phyloP scores from a whole-genome alignment of 2,888 invertebrate genomes.

The Masnerella sp. region DNA sequence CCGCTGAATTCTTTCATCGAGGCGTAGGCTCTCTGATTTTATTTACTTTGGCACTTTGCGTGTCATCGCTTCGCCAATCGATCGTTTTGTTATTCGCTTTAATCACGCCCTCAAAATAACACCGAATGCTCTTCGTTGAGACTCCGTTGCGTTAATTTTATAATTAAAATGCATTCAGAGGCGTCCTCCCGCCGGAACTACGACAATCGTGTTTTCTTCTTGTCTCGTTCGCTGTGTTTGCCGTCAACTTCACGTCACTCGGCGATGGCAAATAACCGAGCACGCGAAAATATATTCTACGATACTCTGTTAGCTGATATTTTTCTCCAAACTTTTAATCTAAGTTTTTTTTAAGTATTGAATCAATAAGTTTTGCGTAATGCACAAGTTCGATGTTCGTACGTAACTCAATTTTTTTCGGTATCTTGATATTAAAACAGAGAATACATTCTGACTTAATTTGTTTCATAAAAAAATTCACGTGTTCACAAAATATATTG shows the following conservation, averaged over 20 bases:
- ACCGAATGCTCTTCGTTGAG: not conserved
- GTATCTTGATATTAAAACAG: too few species aligned
- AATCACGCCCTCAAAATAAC: constrained; percentile 19
- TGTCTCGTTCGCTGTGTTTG: not conserved
- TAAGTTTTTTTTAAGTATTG: too few species aligned
- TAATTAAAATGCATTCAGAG: constrained; percentile 24
- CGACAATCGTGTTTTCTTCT: constrained; percentile 3
- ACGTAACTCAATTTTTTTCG: too few species aligned
- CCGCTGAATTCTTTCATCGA: constrained; percentile 42
- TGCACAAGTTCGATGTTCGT: too few species aligned
- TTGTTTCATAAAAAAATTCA: too few species aligned
- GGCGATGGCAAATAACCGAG: not conserved
- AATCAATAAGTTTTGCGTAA: too few species aligned
- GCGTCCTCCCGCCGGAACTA: not conserved
- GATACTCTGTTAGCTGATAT: not conserved
- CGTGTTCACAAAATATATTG: too few species aligned
- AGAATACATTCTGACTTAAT: too few species aligned
- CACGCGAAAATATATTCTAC: not conserved
- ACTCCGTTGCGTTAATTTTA: constrained; percentile 22
- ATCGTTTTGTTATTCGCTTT: constrained; percentile 45
- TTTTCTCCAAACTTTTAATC: not conserved
- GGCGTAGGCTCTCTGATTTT: constrained; percentile 52
- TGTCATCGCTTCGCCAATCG: constrained; percentile 49
- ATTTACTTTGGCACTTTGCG: constrained; percentile 57
- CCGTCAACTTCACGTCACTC: too few species aligned